Base-by-base conservation (phyloP, 2,888 invertebrate genomes). In the Stenchaetothrips biformis region DNA sequence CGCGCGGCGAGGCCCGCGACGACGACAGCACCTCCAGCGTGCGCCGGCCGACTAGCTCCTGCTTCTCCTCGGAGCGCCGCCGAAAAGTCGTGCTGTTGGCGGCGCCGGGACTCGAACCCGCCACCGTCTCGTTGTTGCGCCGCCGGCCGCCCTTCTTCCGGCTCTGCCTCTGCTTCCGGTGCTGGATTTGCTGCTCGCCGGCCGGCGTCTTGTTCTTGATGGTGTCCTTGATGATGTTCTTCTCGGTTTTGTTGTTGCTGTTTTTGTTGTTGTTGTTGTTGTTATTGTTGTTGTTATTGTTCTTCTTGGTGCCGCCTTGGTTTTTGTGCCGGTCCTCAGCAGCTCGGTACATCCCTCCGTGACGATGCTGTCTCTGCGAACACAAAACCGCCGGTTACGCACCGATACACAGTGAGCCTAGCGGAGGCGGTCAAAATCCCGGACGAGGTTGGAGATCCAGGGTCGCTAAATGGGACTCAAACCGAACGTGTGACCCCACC, bases 171-270 rank as follows among this genome's bases (percentile, higher is more conserved):
- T 81, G 74, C 62, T 80, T 78, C 80, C 78, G 79, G 82, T 80
- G 25, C 49, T 79, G 48, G 78, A 67, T 25, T 78, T 81, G 48
- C 79, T 78, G 37, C 25, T 48, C 25, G 16, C 21, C 0, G 27
- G 67, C 37, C 80, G 53, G 48, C 25, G 79, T 80, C 77, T 74
- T 79, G 49, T 74, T 80, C 53, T 92, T 93, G 74, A 92, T 92
- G 67, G 91, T 49, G 89, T 2, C 53, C n/a, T n/a, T n/a, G n/a
- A n/a, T n/a, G n/a, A n/a, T n/a, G n/a, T n/a, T n/a, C n/a, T n/a
- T n/a, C n/a, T n/a, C n/a, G n/a, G n/a, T n/a, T n/a, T n/a, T n/a
- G n/a, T n/a, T n/a, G n/a, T n/a, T n/a, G n/a, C n/a, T n/a, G n/a
- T n/a, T n/a, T n/a, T n/a, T n/a, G n/a, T n/a, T n/a, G n/a, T n/a